A percentile compares a stretch with the other conserved stretches of the same genome.
Evolutionary conservation across 2,888 invertebrate genomes (phyloP).

Genomic region (Eupeodes luniger): DNA sequence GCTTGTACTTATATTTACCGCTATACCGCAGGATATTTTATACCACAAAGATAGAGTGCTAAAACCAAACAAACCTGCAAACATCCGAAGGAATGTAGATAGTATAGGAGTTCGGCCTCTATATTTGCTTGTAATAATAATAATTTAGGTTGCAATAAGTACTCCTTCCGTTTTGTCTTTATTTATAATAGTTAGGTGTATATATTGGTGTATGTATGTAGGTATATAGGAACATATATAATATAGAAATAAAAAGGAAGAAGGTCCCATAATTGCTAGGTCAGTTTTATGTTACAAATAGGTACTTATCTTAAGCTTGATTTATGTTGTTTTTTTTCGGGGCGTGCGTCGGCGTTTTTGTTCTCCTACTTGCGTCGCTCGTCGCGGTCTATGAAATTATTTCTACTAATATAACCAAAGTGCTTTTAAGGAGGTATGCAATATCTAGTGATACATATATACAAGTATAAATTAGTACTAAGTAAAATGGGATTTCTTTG

Average conservation of each 20-base stretch:
- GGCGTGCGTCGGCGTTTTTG: neutral
- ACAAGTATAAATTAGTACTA: slow-evolving; percentile 4
- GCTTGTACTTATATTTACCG: neutral
- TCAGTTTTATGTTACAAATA: slow-evolving; percentile 31
- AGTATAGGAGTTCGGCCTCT: neutral
- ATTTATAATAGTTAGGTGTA: neutral
- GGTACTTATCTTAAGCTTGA: slow-evolving; percentile 42
- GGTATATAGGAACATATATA: too few relatives aligned
- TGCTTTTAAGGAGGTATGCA: neutral
- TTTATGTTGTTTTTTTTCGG: neutral
- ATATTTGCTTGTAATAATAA: slow-evolving; percentile 33
- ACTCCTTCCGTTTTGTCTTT: neutral
- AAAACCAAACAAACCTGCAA: neutral
- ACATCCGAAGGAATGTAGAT: neutral
- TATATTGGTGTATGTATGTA: too few relatives aligned
- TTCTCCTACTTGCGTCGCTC: neutral
- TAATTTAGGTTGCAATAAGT: slow-evolving; percentile 43
- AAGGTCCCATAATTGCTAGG: slow-evolving; percentile 39
- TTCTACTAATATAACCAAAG: slow-evolving; percentile 29
- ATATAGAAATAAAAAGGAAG: neutral
- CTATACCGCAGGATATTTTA: neutral
- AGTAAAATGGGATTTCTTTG: neutral
- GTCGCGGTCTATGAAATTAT: slow-evolving; percentile 21
- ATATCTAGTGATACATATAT: neutral
- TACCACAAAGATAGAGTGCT: neutral